Percentiles rank a stretch among this genome's conserved stretches.
phyloP scores from a whole-genome alignment of 2,797 vertebrate species.

The Discoglossus pictus region DNA sequence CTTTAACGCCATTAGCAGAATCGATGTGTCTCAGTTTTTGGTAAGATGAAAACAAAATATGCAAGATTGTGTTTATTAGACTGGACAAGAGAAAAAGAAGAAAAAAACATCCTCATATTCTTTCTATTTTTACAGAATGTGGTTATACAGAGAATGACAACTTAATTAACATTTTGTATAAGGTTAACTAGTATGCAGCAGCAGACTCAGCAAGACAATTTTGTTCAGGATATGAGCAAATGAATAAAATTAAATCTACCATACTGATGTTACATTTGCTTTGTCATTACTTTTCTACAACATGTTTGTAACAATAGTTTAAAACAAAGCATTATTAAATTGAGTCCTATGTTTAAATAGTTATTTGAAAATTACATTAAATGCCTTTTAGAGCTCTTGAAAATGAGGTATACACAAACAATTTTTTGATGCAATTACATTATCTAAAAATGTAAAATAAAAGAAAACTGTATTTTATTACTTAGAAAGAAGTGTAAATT shows the following conservation, averaged over 20 bases:
- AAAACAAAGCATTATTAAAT: too few species aligned
- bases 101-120: neutral
- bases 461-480: too few species aligned
- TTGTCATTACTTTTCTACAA: neutral
- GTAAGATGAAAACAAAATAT: conserved; percentile 63
- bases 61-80: neutral
- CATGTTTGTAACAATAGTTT: neutral
- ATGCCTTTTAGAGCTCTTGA: too few species aligned
- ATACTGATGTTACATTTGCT: neutral
- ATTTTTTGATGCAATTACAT: too few species aligned
- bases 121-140: neutral
- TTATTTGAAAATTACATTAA: too few species aligned
- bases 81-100: neutral
- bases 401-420: too few species aligned
- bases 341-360: too few species aligned
- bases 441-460: too few species aligned
- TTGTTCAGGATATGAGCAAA: conserved; percentile 10
- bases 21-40: conserved; percentile 85
- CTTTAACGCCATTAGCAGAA: conserved; percentile 61
- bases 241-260: neutral
- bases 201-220: conserved; percentile 24
- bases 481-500: too few species aligned
- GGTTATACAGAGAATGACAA: neutral
- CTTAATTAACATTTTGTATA: conserved; percentile 27
- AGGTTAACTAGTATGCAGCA: conserved; percentile 30